These are phyloP conservation scores for Corvus cornix DNA, from an alignment of 2,113 vertebrate species.

Conservation along the genomic window DNA sequence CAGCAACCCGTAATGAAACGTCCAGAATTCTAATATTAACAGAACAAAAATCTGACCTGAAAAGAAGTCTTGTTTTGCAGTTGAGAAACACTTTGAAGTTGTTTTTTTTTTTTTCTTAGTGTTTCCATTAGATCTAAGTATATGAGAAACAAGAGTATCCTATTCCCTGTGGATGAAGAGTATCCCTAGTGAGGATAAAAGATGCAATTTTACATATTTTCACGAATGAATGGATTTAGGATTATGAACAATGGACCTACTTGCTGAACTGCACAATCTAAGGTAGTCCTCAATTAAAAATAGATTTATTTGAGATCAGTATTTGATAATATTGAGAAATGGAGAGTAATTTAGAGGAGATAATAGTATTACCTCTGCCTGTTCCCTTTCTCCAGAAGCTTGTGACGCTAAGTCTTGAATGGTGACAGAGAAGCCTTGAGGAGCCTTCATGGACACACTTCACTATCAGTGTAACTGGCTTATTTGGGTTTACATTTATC, in stretches of 20 bases:
- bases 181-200: neutral
- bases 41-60: neutral
- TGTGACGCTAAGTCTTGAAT: neutral
- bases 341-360: neutral
- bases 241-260: neutral
- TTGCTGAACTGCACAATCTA: neutral
- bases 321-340: neutral
- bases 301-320: neutral
- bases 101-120: neutral
- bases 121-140: neutral
- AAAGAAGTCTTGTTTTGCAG: neutral
- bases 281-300: neutral
- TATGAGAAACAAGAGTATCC: neutral
- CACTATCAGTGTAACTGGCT: neutral
- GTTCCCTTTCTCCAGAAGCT: neutral
- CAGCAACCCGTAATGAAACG: neutral
- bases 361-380: neutral
- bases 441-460: neutral
- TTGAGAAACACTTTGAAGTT: neutral
- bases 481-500: neutral
- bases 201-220: neutral
- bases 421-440: neutral
- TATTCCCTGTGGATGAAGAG: neutral
- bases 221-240: neutral
- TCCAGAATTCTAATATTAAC: neutral